Evolutionary conservation across 2,113 vertebrate species (phyloP), one percentile per base, ranked within the genome.

Genomic region (Picathartes gymnocephalus): DNA sequence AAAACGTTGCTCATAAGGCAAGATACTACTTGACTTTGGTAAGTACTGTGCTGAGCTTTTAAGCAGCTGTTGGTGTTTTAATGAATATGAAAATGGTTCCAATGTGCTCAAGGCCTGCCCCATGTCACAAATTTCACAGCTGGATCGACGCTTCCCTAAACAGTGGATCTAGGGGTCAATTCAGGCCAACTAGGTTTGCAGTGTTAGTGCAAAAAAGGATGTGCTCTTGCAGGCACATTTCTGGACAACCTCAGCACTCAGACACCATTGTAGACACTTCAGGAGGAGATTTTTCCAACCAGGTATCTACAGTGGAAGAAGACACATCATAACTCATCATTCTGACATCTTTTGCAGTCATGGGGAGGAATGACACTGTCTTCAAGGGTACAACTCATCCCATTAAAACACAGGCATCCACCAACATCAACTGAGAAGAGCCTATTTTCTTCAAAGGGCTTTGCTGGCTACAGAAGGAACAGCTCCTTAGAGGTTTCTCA

Each of bases 11-110:
- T 94, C 76, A 37, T 61, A 91, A 94, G 94, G 76, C 95, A 97
- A 95, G 94, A 95, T 48, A n/a, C 72, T 96, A 93, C 94, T 96
- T 95, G 92, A 96, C 80, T 96, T 88, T 19, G 28, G 73, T 88
- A 80, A 95, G 85, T 88, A 94, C 64, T 92, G 15, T 77, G 88
- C 74, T 91, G 94, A 91, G 87, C 57, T 90, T 87, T 81, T 61
- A 73, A 86, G 80, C 82, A 90, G 60, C 80, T 90, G 94, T 68
- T 45, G 6, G 58, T 73, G 56, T 39, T 86, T 97, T 93, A 94
- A 96, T 91, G 80, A 96, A 25, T 28, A 45, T 42, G 69, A 84
- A 90, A 97, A 90, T 5, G 14, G 48, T 94, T 96, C 95, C 92
- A 95, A 94, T 72, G 56, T 68, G 90, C 93, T 93, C 76, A 96